Evolutionary conservation across 2,888 invertebrate species (phyloP).

Genomic region (Microplitis manilae): DNA sequence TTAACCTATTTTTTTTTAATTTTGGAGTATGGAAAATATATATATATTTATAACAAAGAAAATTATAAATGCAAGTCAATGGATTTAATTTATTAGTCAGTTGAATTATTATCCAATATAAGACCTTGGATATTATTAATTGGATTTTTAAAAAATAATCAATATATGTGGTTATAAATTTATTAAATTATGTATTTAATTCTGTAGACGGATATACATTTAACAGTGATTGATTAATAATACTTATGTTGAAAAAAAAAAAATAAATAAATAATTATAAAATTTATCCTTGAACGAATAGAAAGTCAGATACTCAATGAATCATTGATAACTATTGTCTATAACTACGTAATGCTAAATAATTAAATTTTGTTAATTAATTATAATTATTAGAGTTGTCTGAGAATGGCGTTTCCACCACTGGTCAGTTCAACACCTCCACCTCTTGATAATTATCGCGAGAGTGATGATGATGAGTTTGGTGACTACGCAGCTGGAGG

Average conservation of each 20-base stretch:
- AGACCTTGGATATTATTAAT: background rate
- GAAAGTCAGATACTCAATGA: constrained; percentile 1
- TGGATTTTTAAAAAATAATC: background rate
- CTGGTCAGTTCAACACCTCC: constrained; percentile 80
- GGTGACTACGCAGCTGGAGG: constrained; percentile 68
- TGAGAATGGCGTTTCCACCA: constrained; percentile 77
- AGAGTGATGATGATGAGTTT: constrained; percentile 76
- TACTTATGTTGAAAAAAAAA: background rate
- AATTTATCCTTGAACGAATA: background rate
- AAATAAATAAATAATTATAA: background rate
- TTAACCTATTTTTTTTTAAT: too few relatives aligned
- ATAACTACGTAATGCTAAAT: background rate
- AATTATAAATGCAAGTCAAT: background rate
- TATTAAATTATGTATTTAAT: background rate
- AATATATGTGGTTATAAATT: background rate
- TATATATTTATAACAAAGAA: background rate
- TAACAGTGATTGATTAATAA: background rate
- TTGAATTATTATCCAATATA: background rate
- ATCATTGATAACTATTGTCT: background rate
- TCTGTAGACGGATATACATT: background rate
- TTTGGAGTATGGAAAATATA: background rate
- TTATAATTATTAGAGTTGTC: background rate
- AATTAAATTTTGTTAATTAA: background rate
- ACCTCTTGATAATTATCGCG: constrained; percentile 75
- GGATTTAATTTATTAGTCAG: background rate